Evolutionary conservation across 2,113 vertebrate genomes (phyloP).

Genomic region (Cathartes aura): DNA sequence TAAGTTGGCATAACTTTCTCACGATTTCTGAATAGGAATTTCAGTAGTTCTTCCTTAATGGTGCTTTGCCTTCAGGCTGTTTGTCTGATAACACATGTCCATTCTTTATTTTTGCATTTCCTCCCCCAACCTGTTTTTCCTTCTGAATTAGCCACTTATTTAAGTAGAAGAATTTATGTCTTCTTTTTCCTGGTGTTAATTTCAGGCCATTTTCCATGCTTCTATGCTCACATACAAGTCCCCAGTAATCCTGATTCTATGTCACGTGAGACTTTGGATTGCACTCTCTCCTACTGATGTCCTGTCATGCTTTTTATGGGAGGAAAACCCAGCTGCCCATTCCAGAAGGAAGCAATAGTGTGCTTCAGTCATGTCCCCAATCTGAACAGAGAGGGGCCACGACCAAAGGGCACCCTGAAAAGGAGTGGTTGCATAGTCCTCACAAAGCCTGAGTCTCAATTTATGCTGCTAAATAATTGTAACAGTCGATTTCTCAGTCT

Average conservation of each 20-base stretch:
- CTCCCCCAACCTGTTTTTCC: background rate
- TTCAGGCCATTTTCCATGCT: background rate
- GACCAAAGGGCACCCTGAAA: background rate
- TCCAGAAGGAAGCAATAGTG: background rate
- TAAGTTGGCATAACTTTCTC: background rate
- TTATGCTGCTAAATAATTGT: background rate
- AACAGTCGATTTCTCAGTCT: background rate
- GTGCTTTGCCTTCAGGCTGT: background rate
- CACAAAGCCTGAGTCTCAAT: background rate
- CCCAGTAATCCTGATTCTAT: background rate
- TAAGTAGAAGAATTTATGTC: background rate
- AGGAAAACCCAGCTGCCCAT: background rate
- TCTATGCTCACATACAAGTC: background rate
- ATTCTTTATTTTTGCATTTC: background rate
- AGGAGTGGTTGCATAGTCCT: background rate
- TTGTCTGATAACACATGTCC: background rate
- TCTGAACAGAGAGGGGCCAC: background rate
- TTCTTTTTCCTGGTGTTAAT: background rate
- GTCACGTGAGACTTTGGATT: background rate
- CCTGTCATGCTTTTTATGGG: background rate
- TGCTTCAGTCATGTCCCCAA: background rate
- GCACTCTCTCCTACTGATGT: rapidly evolving
- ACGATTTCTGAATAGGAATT: background rate
- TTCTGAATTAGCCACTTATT: background rate
- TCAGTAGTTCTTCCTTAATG: background rate